Evolutionary conservation across 1,140 invertebrate species (phyloP), one percentile per base, ranked within the genome.

Genomic region (Nixonia krombeini): DNA sequence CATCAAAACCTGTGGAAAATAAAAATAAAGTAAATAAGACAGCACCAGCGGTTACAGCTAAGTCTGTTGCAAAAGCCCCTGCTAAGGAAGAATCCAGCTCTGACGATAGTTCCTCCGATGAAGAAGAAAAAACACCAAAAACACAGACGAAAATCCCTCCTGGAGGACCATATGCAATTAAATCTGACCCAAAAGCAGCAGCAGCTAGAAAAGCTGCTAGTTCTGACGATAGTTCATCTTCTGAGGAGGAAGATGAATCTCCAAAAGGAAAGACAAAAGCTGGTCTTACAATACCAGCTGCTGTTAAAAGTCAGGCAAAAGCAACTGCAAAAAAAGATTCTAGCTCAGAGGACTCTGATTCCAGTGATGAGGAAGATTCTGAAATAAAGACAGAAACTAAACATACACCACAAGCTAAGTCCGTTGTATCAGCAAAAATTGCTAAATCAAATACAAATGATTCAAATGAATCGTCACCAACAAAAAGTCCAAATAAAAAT

Each of bases 271-370:
- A 13, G 77, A 33, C 70, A 67, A 26, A 15, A 31, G n/a, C n/a
- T 21, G 21, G 28, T 4, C 13, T 42, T 21, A 35, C 18, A 31
- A 53, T 71, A 12, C 61, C 12, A n/a, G 26, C 26, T 2, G 18
- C 16, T 12, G 45, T 59, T 1, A 83, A 84, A 57, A 44, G 75
- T 33, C 64, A 71, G 13, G 71, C 25, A 2, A 73, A 73, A 21
- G 53, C 67, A 7, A 33, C 67, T 15, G 65, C 72, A 5, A 85
- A 86, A 17, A 84, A 87, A 65, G 74, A 84, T 44, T 81, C 80
- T 1, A 83, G 78, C 37, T 82, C 80, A n/a, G 86, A 86, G 2
- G 80, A 83, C 49, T 83, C 78, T 9, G 85, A 86, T 66, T 63
- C 45, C 26, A 23, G 31, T 63, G 9, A 62, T 57, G 51, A 70